Conservation (phyloP, 2,113 vertebrate genomes). For the Pedetes capensis region DNA sequence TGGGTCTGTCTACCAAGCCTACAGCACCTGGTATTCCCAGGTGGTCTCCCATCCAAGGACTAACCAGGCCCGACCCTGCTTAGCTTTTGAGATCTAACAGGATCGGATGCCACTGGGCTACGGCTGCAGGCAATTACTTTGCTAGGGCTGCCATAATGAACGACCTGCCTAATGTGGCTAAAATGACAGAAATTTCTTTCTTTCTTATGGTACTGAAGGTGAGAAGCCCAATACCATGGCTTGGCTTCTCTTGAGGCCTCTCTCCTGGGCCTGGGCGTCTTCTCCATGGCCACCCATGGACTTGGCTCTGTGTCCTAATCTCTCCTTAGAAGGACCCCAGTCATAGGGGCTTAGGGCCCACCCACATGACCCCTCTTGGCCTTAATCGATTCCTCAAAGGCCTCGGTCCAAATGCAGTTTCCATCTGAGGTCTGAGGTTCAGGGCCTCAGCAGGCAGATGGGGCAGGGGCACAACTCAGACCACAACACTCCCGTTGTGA, state of each 20-base stretch:
- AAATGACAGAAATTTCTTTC: background rate
- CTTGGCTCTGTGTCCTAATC: background rate
- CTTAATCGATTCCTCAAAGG: background rate
- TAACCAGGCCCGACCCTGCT: too few relatives aligned
- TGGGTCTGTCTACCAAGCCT: too few relatives aligned
- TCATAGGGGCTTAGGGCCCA: background rate
- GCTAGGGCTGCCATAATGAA: background rate
- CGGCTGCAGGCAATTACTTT: too few relatives aligned
- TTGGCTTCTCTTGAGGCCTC: background rate
- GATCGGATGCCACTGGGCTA: too few relatives aligned
- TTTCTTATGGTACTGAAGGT: background rate
- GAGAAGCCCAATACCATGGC: background rate
- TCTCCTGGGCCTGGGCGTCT: background rate
- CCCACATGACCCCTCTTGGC: too few relatives aligned
- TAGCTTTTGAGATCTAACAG: too few relatives aligned
- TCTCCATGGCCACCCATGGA: background rate
- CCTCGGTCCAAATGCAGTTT: background rate
- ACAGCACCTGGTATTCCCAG: too few relatives aligned
- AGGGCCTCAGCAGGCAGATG: accelerated
- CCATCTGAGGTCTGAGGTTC: too few relatives aligned
- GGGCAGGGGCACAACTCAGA: background rate
- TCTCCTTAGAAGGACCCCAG: background rate
- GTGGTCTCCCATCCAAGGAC: too few relatives aligned
- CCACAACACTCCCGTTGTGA: too few relatives aligned
- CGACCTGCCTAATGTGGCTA: background rate